Base-by-base conservation (phyloP, 2,888 invertebrate genomes). In the Leptinotarsa juncta region DNA sequence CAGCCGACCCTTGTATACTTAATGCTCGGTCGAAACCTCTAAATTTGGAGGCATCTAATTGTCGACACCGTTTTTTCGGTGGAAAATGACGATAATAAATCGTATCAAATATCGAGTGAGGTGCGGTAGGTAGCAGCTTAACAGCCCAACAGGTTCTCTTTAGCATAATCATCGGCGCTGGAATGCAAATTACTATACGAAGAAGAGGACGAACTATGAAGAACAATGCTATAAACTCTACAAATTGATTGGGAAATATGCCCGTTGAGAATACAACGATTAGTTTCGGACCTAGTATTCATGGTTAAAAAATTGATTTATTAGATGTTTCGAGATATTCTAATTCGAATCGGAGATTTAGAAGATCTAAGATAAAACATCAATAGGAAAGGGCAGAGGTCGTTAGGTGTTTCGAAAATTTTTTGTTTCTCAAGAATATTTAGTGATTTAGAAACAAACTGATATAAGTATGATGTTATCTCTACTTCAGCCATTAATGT, bases 131-230 rank as follows among this genome's bases (percentile, higher is more conserved):
- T 73, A 73, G 73, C 62, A 51, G 65, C 66, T 50, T 67, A 60
- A 68, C 66, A 72, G 71, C 72, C 78, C 77, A 77, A 80, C 80
- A 75, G 78, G 80, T 77, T 79, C 77, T 75, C 76, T 80, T 80
- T 78, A 77, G 74, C 79, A 77, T 77, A 74, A 77, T 71, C 77
- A 68, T 74, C 77, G 74, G 72, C 73, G 77, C 79, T 76, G 77
- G 81, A 71, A 71, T 71, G 71, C 71, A 66, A 71, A 71, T 71
- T 71, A 48, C 53, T 55, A 78, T 68, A 51, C 53, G 26, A 20
- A 53, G 55, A 57, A 68, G 42, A 62, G 26, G 65, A 70, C 18
- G 70, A 42, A 62, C 42, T 62, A 62, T 62, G 62, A n/a, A 62
- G 62, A 62, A 62, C 62, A 62, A 62, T 62, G 32, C 62, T 42